Base-by-base conservation (phyloP, 1,140 invertebrate genomes). In the Diachasmimorpha longicaudata region DNA sequence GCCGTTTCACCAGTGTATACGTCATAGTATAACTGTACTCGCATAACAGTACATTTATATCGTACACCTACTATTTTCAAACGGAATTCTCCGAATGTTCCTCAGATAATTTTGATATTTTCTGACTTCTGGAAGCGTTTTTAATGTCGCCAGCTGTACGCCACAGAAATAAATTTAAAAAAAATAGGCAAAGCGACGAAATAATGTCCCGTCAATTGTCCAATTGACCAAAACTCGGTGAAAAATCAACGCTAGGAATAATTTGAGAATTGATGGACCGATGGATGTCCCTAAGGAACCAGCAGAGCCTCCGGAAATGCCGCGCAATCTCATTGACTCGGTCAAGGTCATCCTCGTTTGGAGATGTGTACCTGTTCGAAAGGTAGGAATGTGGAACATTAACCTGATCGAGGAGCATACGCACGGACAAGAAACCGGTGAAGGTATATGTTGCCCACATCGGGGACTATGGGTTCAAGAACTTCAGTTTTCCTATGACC, bases 401-500 rank as follows among this genome's bases (percentile, higher is more conserved):
- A 83, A 82, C 80, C 82, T 79, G 76, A 39, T 36, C 21, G 13
- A 37, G 21, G 66, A 68, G 77, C 23, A 71, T 16, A 74, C 68
- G 67, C 36, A 74, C 31, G 31, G 31, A 31, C 21, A 75, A 70
- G 73, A 77, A 80, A 77, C 80, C 79, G 80, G 80, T 83, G 83
- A 86, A 84, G 85, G 83, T 83, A 85, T 76, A 77, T 78, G 79
- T 77, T 81, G 77, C 46, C 79, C 80, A 81, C 78, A 77, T 77
- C 11, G 63, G 78, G 77, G 79, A 77, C 81, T 78, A 14, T 68
- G 80, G 52, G 81, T 80, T 85, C 78, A 78, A 83, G 82, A 81
- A 82, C 81, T 79, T 87, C 86, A 89, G 86, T 88, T 86, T 86
- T 86, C 79, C 82, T 86, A 85, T 86, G 83, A 87, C 83, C 84